Evolutionary conservation across 2,888 invertebrate species (phyloP).

Genomic region (Leptothorax acervorum): DNA sequence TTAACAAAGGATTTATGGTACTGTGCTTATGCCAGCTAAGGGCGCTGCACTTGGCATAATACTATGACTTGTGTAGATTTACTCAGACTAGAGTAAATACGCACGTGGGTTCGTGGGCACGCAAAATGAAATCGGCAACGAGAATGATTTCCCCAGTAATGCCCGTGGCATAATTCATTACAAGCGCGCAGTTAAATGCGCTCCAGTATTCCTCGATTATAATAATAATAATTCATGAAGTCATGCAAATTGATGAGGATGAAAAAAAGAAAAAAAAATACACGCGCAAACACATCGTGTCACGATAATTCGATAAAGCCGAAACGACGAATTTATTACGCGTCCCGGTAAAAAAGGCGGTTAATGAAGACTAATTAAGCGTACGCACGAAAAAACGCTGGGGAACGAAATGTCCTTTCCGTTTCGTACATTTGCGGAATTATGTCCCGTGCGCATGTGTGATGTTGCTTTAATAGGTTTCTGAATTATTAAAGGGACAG

Average conservation of each 20-base stretch:
- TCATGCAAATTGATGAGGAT: not conserved
- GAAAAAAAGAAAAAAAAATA: not conserved
- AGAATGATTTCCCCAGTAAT: constrained; percentile 39
- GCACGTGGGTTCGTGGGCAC: constrained; percentile 5
- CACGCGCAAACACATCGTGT: not conserved
- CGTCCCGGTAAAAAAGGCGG: constrained; percentile 5
- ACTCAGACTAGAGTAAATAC: constrained; percentile 48
- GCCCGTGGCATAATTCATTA: constrained; percentile 41
- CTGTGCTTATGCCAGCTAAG: constrained; percentile 54
- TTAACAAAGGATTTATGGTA: constrained; percentile 60
- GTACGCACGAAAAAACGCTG: constrained; percentile 21
- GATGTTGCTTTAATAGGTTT: constrained; percentile 37
- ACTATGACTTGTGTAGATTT: constrained; percentile 54
- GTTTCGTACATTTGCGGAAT: constrained; percentile 40
- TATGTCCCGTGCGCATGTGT: not conserved
- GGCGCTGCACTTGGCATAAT: constrained; percentile 55
- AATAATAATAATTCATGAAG: constrained; percentile 46
- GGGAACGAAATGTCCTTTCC: constrained; percentile 34
- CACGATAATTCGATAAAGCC: constrained; percentile 33
- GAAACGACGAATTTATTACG: constrained; percentile 38
- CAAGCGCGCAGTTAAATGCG: constrained; percentile 5
- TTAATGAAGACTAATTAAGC: constrained; percentile 50
- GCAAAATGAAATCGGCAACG: constrained; percentile 27
- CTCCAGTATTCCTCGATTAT: constrained; percentile 24
- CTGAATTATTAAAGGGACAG: constrained; percentile 45